phyloP scores from a whole-genome alignment of 2,797 vertebrate genomes.

The Thripadectes ignobilis region DNA sequence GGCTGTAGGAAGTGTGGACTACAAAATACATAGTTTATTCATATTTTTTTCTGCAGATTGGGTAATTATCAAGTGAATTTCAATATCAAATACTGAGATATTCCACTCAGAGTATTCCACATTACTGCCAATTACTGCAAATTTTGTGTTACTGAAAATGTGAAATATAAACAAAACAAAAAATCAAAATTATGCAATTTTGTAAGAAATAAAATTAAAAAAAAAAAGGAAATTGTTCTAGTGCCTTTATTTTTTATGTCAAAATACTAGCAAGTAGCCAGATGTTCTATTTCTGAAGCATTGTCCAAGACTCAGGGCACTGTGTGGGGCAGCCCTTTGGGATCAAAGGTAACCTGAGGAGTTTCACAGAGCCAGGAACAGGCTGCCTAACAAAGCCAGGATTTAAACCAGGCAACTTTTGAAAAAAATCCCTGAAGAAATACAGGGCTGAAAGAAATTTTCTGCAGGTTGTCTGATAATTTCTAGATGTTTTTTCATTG shows the following conservation, averaged over 20 bases:
- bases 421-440: background rate
- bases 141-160: background rate
- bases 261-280: background rate
- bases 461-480: background rate
- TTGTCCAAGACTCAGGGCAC: background rate
- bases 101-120: background rate
- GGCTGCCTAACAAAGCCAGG: background rate
- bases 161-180: background rate
- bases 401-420: background rate
- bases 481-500: background rate
- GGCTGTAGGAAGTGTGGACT: background rate
- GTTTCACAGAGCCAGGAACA: background rate
- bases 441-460: background rate
- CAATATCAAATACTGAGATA: background rate
- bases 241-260: background rate
- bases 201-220: background rate
- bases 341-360: background rate
- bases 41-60: background rate
- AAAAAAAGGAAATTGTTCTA: background rate
- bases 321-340: background rate
- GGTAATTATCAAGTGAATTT: background rate
- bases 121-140: background rate
- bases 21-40: background rate
- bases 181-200: background rate
- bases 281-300: background rate